Evolutionary conservation across 2,113 vertebrate genomes (phyloP), one percentile per base, ranked within the genome.

Genomic region (Talpa occidentalis): DNA sequence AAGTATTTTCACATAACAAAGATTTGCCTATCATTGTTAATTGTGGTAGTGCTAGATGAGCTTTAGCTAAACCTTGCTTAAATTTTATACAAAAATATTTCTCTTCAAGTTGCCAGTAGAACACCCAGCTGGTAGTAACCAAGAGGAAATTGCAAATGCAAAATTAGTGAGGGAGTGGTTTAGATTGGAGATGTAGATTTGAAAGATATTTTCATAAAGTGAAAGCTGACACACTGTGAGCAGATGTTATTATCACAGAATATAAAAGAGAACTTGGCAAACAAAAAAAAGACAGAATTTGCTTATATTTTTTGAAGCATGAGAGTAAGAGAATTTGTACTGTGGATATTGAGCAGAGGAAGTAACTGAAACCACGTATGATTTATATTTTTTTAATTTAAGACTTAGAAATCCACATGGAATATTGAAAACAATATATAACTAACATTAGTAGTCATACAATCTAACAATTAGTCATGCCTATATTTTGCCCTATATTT

Each of bases 171-270:
- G 16, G 40, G 24, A 70, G 37, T 44, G 52, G 37, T 83, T 88
- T 37, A 80, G 56, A 44, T 12, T 64, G 52, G 44, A 88, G 62
- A 35, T 79, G 10, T 30, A 74, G 10, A 90, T 89, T 72, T 88
- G 70, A 93, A 91, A 59, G 49, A 86, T 93, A 62, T 72, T 93
- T 88, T 85, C 42, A 66, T 74, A 86, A 73, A 66, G 64, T 79
- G 52, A 83, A 89, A 78, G 26, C 35, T 83, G 47, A 87, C 59
- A 70, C 22, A 28, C 35, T 94, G 87, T 49, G 69, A 94, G n/a
- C 9, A 66, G n/a, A 70, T 89, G 60, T 24, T 72, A 42, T 69
- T 83, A 26, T 54, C 40, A 59, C 47, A 77, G 47, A 88, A 24
- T 56, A 30, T 88, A 28, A 73, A 89, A 56, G 42, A 66, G 15